A percentile compares a stretch with the other conserved stretches of the same genome.
Evolutionary conservation across 2,113 vertebrate species (phyloP).

Genomic region (Xenopus borealis): DNA sequence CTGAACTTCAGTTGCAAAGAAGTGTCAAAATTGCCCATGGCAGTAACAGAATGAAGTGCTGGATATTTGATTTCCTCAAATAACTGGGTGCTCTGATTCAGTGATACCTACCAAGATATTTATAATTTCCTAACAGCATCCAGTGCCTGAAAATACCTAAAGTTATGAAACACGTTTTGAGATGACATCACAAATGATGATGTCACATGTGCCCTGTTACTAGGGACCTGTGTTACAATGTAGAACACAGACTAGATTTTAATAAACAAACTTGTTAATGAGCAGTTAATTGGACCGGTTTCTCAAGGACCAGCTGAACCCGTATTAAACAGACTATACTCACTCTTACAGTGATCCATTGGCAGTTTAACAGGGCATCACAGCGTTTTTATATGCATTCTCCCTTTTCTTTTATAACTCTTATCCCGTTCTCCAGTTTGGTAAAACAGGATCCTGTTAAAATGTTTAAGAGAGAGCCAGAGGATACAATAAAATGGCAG

Average conservation of each 20-base stretch:
- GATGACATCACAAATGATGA: constrained; percentile 38
- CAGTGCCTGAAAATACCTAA: too few relatives aligned
- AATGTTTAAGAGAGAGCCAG: constrained; percentile 44
- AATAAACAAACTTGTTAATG: constrained; percentile 44
- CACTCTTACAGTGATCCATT: constrained; percentile 38
- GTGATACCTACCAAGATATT: too few relatives aligned
- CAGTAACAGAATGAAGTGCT: too few relatives aligned
- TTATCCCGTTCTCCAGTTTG: constrained; percentile 32
- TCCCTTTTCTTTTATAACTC: constrained; percentile 41
- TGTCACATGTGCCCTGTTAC: constrained; percentile 21
- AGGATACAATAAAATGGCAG: constrained; percentile 46
- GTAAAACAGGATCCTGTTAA: constrained; percentile 43
- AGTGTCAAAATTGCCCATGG: too few relatives aligned
- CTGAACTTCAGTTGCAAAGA: too few relatives aligned
- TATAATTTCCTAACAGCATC: too few relatives aligned
- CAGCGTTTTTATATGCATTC: constrained; percentile 45
- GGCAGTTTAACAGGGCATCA: constrained; percentile 43
- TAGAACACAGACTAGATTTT: constrained; percentile 34
- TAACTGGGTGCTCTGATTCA: too few relatives aligned
- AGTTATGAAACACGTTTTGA: too few relatives aligned
- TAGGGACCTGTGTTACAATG: constrained; percentile 27
- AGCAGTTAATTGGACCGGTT: constrained; percentile 41
- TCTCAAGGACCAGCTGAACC: constrained; percentile 37
- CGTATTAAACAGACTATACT: constrained; percentile 40
- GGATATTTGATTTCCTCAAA: too few relatives aligned